Evolutionary conservation across 1,140 invertebrate species (phyloP).

Genomic region (Drosophila sturtevanti): DNA sequence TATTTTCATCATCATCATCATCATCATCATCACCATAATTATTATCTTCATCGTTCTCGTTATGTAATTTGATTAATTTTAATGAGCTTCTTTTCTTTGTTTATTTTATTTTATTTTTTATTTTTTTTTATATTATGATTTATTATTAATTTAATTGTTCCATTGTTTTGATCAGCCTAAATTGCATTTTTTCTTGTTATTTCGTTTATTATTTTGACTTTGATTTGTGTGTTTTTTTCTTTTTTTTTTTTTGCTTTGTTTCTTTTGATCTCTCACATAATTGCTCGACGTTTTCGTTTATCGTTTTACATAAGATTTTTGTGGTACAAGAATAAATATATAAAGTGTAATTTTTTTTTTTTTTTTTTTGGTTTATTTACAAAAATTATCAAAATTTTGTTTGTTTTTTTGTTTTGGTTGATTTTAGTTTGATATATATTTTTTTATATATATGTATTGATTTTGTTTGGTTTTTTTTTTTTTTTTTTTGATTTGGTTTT

Average conservation of each 20-base stretch:
- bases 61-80: neutral
- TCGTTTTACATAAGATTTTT: constrained; percentile 33
- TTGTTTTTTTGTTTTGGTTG: neutral
- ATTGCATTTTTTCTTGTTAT: constrained; percentile 34
- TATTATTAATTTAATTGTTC: constrained; percentile 17
- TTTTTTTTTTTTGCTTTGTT: constrained; percentile 16
- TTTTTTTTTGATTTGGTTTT: constrained; percentile 7
- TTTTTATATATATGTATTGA: neutral
- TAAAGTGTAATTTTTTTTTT: constrained; percentile 19
- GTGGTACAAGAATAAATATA: constrained; percentile 25
- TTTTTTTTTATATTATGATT: constrained; percentile 30
- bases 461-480: neutral
- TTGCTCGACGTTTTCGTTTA: constrained; percentile 40
- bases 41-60: neutral
- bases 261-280: constrained; percentile 23
- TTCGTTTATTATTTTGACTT: constrained; percentile 52
- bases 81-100: constrained; percentile 11
- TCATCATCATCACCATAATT: too few species aligned
- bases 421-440: neutral
- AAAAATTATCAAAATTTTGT: neutral
- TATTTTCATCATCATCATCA: neutral
- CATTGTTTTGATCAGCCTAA: neutral
- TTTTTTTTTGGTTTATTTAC: constrained; percentile 7
- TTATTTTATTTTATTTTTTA: neutral
- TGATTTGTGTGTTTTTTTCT: constrained; percentile 22